Percentiles rank a stretch among this genome's conserved stretches.
Evolutionary conservation across 2,888 invertebrate species (phyloP).

Genomic region (Metacarcinus magister): DNA sequence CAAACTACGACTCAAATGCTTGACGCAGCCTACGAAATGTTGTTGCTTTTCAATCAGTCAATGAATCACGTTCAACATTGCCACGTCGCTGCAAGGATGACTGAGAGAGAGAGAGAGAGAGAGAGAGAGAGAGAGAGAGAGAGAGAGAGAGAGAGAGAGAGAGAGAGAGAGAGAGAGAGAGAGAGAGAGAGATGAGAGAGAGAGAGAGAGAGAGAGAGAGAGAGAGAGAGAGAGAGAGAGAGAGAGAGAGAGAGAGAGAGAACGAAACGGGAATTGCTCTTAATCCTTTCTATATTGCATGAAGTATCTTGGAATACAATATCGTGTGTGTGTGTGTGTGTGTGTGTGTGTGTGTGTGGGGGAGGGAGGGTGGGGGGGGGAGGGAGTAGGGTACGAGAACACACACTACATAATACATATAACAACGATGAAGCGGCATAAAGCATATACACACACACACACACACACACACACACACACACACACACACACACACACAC

Average conservation of each 20-base stretch:
- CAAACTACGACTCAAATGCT: too few relatives aligned
- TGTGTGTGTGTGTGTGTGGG: not conserved
- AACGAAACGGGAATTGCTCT: not conserved
- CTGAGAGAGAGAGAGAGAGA: not conserved
- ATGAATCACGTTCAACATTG: not conserved
- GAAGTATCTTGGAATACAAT: not conserved
- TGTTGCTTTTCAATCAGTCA: slow-evolving; percentile 4
- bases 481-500: too few relatives aligned
- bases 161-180: slow-evolving; percentile 35
- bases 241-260: slow-evolving; percentile 52
- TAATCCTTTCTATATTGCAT: not conserved
- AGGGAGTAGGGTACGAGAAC: not conserved
- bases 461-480: too few relatives aligned
- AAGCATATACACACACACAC: not conserved
- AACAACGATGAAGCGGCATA: too few relatives aligned
- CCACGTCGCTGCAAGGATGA: not conserved
- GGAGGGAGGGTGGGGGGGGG: not conserved
- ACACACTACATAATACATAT: not conserved
- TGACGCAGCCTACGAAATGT: not conserved
- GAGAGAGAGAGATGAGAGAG: slow-evolving; percentile 14
- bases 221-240: slow-evolving; percentile 57
- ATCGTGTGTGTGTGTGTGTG: not conserved
- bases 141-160: not conserved
- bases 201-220: slow-evolving; percentile 21
- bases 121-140: not conserved